A percentile compares a stretch with the other conserved stretches of the same genome.
These are phyloP conservation scores for Rhogogaster chlorosoma DNA, from an alignment of 2,888 invertebrate genomes.

Conservation along the genomic window DNA sequence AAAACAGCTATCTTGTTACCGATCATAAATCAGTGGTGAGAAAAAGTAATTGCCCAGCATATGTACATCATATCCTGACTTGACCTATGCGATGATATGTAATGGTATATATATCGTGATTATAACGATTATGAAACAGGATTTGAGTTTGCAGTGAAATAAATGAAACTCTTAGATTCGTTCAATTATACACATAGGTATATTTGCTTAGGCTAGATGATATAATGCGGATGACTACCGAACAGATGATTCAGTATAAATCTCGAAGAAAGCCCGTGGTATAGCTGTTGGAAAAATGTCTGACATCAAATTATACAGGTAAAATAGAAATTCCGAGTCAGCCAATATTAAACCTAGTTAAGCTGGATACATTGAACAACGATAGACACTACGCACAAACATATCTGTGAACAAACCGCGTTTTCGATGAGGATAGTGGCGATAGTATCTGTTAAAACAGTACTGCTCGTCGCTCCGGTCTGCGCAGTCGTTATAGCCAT, in stretches of 20 bases:
- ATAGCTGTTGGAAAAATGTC: slow-evolving; percentile 17
- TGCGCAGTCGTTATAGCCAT: slow-evolving; percentile 82
- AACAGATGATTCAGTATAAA: background rate
- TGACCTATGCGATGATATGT: background rate
- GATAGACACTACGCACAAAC: slow-evolving; percentile 77
- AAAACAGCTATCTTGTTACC: background rate
- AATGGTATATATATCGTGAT: background rate
- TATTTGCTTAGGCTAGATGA: background rate
- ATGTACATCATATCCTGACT: background rate
- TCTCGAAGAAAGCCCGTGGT: background rate
- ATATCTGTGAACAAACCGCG: slow-evolving; percentile 76
- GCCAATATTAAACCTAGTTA: background rate
- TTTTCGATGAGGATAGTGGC: slow-evolving; percentile 72
- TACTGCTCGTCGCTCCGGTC: slow-evolving; percentile 84
- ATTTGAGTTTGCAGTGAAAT: background rate
- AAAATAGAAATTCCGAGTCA: background rate
- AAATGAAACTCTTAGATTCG: background rate
- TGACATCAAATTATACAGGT: background rate
- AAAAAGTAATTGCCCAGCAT: background rate
- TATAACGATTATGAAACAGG: background rate
- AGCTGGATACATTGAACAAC: slow-evolving; percentile 22
- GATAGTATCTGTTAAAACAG: slow-evolving; percentile 80
- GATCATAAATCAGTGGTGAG: background rate
- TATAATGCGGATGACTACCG: background rate
- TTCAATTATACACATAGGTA: background rate